Conservation (phyloP, 37 sponge, comb jelly and placozoan species). For the Corticium candelabrum region DNA sequence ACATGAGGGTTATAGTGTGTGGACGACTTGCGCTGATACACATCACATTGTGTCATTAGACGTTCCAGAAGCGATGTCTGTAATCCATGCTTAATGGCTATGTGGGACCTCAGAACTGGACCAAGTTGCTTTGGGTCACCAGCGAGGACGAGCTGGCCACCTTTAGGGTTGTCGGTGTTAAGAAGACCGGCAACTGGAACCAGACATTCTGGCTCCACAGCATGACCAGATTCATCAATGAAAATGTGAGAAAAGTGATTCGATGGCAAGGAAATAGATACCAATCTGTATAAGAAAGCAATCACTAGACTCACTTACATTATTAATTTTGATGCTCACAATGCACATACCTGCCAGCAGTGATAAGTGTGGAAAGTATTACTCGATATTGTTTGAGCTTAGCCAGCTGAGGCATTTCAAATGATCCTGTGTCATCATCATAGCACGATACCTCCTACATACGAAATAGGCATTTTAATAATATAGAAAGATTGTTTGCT, state of each 20-base stretch:
- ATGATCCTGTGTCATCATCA: not conserved
- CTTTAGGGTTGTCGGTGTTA: conserved; percentile 10
- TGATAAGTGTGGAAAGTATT: not conserved
- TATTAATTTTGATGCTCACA: not conserved
- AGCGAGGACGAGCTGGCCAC: conserved; percentile 36
- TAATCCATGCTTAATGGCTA: conserved; percentile 36
- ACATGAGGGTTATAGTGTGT: conserved; percentile 1
- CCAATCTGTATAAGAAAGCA: not conserved
- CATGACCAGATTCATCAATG: conserved; percentile 77
- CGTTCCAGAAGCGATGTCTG: conserved; percentile 57
- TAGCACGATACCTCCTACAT: not conserved
- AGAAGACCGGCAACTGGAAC: conserved; percentile 36
- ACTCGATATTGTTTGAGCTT: not conserved
- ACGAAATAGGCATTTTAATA: too few species aligned
- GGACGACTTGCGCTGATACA: conserved; percentile 32
- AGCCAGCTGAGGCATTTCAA: not conserved
- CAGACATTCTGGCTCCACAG: conserved; percentile 63
- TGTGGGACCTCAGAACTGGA: conserved; percentile 44
- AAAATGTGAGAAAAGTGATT: conserved; percentile 63
- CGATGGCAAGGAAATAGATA: conserved; percentile 14
- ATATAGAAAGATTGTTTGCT: too few species aligned
- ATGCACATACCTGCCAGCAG: not conserved
- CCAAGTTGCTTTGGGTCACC: conserved; percentile 74
- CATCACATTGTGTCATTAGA: conserved; percentile 28
- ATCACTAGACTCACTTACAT: too few species aligned